Evolutionary conservation across 2,888 invertebrate genomes (phyloP).

Genomic region (Reticulitermes lucifugus): DNA sequence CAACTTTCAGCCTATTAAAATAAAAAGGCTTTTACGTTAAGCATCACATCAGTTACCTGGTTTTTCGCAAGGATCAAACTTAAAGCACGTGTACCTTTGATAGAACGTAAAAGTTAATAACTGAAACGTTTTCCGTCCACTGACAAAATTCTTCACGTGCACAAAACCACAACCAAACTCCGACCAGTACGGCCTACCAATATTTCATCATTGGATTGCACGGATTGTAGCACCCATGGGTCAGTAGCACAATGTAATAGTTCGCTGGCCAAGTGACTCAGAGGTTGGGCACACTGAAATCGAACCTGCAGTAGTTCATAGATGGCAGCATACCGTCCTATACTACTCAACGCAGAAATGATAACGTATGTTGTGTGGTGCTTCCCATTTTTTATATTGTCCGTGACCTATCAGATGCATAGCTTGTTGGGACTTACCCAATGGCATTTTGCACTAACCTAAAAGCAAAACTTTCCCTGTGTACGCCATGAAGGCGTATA

Average conservation of each 20-base stretch:
- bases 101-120: neutral
- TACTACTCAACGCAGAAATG: too few relatives aligned
- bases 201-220: slow-evolving; percentile 6
- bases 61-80: neutral
- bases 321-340: too few relatives aligned
- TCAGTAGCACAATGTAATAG: neutral
- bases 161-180: slow-evolving; percentile 12
- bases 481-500: too few relatives aligned
- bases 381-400: too few relatives aligned
- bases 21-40: neutral
- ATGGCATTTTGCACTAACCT: too few relatives aligned
- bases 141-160: slow-evolving; percentile 17
- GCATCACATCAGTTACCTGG: neutral
- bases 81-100: neutral
- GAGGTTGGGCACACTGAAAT: slow-evolving; percentile 10
- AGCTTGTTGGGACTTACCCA: too few relatives aligned
- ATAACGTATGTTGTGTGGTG: too few relatives aligned
- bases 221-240: too few relatives aligned
- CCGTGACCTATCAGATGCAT: too few relatives aligned
- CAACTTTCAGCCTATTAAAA: neutral
- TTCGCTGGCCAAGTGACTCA: neutral
- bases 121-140: too few relatives aligned
- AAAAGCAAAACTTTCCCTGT: too few relatives aligned
- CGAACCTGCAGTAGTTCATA: too few relatives aligned
- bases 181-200: neutral